These are phyloP conservation scores for Arctocebus calabarensis DNA, from an alignment of 2,797 vertebrate genomes.

Conservation along the genomic window DNA sequence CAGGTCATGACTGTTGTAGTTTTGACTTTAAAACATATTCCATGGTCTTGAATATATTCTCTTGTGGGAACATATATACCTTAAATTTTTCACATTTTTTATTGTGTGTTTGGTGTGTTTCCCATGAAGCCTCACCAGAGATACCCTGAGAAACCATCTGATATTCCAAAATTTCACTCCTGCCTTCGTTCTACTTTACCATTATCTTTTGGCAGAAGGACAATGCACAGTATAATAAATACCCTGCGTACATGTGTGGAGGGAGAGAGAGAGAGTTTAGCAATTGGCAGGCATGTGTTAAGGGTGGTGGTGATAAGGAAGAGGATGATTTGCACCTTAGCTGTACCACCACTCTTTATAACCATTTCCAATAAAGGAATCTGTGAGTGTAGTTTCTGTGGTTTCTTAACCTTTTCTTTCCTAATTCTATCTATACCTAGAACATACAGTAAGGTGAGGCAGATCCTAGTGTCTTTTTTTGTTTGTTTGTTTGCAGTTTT, in stretches of 20 bases:
- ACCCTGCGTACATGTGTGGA: accelerated
- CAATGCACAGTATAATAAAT: not conserved
- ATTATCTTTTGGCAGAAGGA: not conserved
- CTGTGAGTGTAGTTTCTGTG: not conserved
- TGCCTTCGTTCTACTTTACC: not conserved
- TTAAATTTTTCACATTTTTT: not conserved
- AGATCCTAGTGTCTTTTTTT: not conserved
- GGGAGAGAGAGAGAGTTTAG: not conserved
- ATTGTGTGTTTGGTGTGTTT: not conserved
- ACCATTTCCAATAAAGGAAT: not conserved
- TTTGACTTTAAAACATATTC: not conserved
- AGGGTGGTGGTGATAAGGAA: not conserved
- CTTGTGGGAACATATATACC: not conserved
- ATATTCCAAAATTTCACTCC: not conserved
- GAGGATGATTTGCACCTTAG: not conserved
- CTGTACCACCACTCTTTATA: not conserved
- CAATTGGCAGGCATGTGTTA: not conserved
- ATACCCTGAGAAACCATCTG: not conserved
- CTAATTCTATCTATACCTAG: not conserved
- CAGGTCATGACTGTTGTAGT: not conserved
- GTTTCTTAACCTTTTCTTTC: not conserved
- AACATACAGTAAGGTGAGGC: not conserved
- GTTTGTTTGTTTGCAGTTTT: too few species aligned
- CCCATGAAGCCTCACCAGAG: not conserved
- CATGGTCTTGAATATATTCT: not conserved